Evolutionary conservation across 1,140 invertebrate species (phyloP).

Genomic region (Leptinotarsa undecemlineata): DNA sequence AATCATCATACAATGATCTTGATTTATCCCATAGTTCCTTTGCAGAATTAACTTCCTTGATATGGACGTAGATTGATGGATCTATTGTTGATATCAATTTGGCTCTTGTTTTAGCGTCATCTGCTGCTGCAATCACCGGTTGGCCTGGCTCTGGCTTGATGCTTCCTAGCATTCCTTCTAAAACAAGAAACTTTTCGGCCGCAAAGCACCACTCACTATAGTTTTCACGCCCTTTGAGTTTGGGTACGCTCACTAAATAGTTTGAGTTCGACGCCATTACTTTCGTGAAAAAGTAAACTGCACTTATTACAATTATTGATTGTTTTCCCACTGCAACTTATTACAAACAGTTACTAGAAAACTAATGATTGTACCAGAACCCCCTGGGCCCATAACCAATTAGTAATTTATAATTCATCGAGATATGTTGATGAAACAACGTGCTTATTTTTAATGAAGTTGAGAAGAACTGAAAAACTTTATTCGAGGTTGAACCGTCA

Average conservation of each 20-base stretch:
- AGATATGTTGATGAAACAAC: no score
- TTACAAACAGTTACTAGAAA: no score
- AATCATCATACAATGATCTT: slow-evolving; percentile 22
- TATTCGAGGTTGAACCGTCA: no score
- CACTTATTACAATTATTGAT: no score
- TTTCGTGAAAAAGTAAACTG: no score
- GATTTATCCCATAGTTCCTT: slow-evolving; percentile 16
- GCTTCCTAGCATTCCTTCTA: slow-evolving; percentile 34
- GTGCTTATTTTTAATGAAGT: no score
- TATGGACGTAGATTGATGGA: slow-evolving; percentile 14
- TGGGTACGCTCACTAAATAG: slow-evolving; percentile 31
- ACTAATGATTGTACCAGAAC: no score
- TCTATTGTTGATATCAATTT: not conserved
- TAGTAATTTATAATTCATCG: no score
- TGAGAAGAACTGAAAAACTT: no score
- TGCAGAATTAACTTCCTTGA: slow-evolving; percentile 12
- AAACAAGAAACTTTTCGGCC: slow-evolving; percentile 33
- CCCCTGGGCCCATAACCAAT: no score
- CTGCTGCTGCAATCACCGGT: not conserved
- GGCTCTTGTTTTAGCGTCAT: not conserved
- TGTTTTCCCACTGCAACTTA: no score
- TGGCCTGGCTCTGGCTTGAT: not conserved
- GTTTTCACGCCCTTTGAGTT: slow-evolving; percentile 37
- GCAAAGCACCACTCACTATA: slow-evolving; percentile 36
- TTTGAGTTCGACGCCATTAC: not conserved